Conservation (phyloP, 2,113 vertebrate genomes). For the Furnarius figulus region DNA sequence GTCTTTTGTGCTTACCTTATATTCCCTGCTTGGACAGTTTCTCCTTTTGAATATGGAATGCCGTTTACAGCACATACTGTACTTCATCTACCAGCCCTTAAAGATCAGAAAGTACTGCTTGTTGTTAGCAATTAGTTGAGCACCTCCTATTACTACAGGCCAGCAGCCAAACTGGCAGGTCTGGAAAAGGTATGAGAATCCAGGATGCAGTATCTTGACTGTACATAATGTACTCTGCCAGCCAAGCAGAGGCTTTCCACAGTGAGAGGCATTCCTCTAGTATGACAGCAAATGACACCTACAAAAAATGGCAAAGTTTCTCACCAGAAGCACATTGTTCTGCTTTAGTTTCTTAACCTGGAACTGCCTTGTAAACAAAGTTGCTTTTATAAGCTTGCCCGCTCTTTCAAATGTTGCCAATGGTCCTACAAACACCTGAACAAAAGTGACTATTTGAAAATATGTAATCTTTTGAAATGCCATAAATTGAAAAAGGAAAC, state of each 20-base stretch:
- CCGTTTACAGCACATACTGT: slow-evolving; percentile 23
- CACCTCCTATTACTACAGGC: background rate
- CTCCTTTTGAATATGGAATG: background rate
- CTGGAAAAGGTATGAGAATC: background rate
- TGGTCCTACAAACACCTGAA: background rate
- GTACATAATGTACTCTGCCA: background rate
- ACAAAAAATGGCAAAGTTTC: background rate
- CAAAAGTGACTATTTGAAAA: background rate
- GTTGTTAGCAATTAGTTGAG: background rate
- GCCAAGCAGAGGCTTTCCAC: background rate
- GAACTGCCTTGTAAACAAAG: background rate
- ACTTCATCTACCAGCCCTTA: background rate
- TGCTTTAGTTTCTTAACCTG: background rate
- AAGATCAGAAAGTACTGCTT: slow-evolving; percentile 1
- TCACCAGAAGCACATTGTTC: background rate
- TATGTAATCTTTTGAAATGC: background rate
- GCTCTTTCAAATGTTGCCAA: background rate
- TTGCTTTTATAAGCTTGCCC: background rate
- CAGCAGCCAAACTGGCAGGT: slow-evolving; percentile 4
- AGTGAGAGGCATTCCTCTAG: background rate
- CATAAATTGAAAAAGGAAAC: background rate
- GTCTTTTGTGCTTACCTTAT: background rate
- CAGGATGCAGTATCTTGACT: background rate
- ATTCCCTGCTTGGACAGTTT: background rate
- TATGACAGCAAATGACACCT: accelerated